Evolutionary conservation across 2,888 invertebrate genomes (phyloP).

Genomic region (Lasioglossum pauxillum): DNA sequence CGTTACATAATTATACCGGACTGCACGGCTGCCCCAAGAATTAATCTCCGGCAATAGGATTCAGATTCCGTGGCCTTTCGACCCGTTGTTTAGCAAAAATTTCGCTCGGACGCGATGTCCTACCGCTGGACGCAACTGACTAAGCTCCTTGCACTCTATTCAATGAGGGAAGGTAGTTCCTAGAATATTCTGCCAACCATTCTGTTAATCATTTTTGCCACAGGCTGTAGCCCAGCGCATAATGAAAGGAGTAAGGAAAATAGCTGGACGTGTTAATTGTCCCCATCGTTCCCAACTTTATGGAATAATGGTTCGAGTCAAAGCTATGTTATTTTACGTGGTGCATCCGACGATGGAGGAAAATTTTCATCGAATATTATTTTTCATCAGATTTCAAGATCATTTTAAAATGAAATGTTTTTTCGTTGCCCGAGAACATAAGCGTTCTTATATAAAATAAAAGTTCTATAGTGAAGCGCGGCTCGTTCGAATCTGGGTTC

Average conservation of each 20-base stretch:
- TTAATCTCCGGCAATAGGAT: constrained; percentile 22
- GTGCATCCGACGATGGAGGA: too few species aligned
- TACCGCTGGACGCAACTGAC: neutral
- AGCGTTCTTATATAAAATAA: neutral
- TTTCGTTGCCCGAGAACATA: neutral
- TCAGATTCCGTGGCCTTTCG: neutral
- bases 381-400: too few species aligned
- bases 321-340: too few species aligned
- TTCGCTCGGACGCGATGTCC: neutral
- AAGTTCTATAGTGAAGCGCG: neutral
- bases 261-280: too few species aligned
- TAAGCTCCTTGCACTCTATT: neutral
- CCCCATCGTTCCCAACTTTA: too few species aligned
- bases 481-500: neutral
- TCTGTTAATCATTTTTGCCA: too few species aligned
- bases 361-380: too few species aligned
- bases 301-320: too few species aligned
- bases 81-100: neutral
- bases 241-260: too few species aligned
- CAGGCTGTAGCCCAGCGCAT: too few species aligned
- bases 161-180: neutral
- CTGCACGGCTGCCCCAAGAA: neutral
- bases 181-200: neutral
- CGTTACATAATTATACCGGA: constrained; percentile 33
- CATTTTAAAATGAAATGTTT: neutral